Evolutionary conservation across 2,888 invertebrate genomes (phyloP).

Genomic region (Diloba caeruleocephala): DNA sequence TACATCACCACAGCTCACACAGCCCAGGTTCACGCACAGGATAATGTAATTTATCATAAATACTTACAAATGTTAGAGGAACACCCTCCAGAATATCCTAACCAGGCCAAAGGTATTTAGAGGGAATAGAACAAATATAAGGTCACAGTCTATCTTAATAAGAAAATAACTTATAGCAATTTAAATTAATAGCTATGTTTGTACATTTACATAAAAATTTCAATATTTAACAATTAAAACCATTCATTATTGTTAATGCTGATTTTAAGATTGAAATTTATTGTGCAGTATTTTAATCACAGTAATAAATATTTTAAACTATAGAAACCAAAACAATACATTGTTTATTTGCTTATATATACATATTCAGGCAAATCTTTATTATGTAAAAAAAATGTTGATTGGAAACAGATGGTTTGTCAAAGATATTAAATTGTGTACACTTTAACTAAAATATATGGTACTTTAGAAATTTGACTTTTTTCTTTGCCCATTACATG

Average conservation of each 20-base stretch:
- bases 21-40: slow-evolving; percentile 74
- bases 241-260: neutral
- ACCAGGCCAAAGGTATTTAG: slow-evolving; percentile 56
- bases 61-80: slow-evolving; percentile 83
- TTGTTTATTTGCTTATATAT: slow-evolving; percentile 15
- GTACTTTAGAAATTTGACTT: slow-evolving; percentile 29
- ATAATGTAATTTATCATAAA: slow-evolving; percentile 68
- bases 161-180: slow-evolving; percentile 12
- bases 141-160: slow-evolving; percentile 27
- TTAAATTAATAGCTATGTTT: slow-evolving; percentile 5
- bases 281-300: slow-evolving; percentile 16
- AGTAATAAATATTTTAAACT: slow-evolving; percentile 11
- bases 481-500: slow-evolving; percentile 67
- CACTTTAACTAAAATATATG: slow-evolving; percentile 29
- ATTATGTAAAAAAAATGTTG: neutral
- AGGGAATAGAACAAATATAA: slow-evolving; percentile 52
- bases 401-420: neutral
- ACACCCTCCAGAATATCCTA: slow-evolving; percentile 77
- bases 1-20: slow-evolving; percentile 83
- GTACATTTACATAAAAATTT: slow-evolving; percentile 30
- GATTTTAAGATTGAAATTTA: slow-evolving; percentile 13
- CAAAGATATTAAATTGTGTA: slow-evolving; percentile 8
- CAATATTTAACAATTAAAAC: slow-evolving; percentile 22
- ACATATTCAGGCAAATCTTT: slow-evolving; percentile 23
- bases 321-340: slow-evolving; percentile 12